Conservation (phyloP, 2,888 invertebrate genomes). For the Dexiosoma caninum region DNA sequence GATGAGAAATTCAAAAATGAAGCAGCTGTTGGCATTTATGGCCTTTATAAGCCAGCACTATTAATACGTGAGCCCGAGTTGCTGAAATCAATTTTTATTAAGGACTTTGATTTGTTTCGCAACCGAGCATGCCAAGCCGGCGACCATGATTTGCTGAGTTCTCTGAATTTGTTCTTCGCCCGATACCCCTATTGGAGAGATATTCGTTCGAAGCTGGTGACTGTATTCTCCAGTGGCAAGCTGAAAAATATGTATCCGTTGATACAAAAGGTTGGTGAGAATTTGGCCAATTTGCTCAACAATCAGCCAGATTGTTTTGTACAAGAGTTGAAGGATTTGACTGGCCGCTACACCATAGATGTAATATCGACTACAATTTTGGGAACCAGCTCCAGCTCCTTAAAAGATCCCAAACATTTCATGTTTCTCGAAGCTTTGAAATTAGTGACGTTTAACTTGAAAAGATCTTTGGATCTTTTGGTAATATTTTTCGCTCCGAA, state of each 20-base stretch:
- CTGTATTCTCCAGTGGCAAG: constrained; percentile 69
- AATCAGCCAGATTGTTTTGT: background rate
- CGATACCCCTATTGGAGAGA: constrained; percentile 71
- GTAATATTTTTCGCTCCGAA: constrained; percentile 13
- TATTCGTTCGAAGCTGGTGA: constrained; percentile 68
- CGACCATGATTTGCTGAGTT: constrained; percentile 69
- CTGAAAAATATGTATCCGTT: constrained; percentile 72
- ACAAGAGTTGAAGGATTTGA: constrained; percentile 68
- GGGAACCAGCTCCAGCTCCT: constrained; percentile 69
- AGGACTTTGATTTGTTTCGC: constrained; percentile 69
- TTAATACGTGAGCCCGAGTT: constrained; percentile 77
- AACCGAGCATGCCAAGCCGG: constrained; percentile 71
- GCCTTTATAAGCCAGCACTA: constrained; percentile 77
- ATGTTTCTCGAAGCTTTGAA: background rate
- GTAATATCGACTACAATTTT: constrained; percentile 70
- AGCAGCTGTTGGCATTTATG: constrained; percentile 73
- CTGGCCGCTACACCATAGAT: constrained; percentile 72
- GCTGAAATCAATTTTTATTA: constrained; percentile 76
- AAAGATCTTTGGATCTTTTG: constrained; percentile 10
- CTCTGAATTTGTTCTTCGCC: constrained; percentile 69
- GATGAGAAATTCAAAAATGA: constrained; percentile 61
- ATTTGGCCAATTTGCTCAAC: constrained; percentile 65
- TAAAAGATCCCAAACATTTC: constrained; percentile 59
- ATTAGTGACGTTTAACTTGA: background rate
- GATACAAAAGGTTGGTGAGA: constrained; percentile 65